Evolutionary conservation across 2,797 vertebrate species (phyloP), one percentile per base, ranked within the genome.

Genomic region (Sardinella longiceps): DNA sequence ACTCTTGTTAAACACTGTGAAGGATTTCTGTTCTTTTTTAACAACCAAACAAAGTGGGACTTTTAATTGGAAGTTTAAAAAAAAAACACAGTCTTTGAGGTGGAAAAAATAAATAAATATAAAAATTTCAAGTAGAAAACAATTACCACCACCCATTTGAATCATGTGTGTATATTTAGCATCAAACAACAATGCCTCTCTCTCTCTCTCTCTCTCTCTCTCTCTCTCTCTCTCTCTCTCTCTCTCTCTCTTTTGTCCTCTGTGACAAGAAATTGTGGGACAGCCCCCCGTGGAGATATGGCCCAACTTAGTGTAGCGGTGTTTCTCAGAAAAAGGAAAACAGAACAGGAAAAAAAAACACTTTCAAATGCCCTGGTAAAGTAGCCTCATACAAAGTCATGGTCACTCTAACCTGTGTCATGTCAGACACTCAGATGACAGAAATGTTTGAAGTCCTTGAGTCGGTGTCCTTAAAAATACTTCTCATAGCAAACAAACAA

Each of bases 61-160:
- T 83, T 82, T 92, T 92, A 87, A 93, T 87, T 91, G 58, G 70
- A 81, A 82, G 63, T 80, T 45, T 89, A 90, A 90, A 92, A 91
- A 84, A 88, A 66, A 84, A 60, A 83, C 18, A 39, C 60, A 30
- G 14, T 12, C 80, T 81, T 85, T 86, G 14, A 10, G 56, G 7
- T 6, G 82, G 84, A 87, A 88, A 87, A 37, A 74, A 23, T 43
- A 43, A 77, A 77, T 58, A 53, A 53, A 18, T 18, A 51, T 0
- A 83, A 86, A 82, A 87, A 87, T 85, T 6, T 48, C 46, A 83
- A 88, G 83, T 85, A 87, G 89, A 83, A 91, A 93, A 92, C 84
- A 53, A 82, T 53, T 85, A 82, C 86, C 86, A 82, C 86, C 90
- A 81, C 91, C 91, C 89, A 87, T 45, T 89, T 92, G 89, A 91